phyloP scores from a whole-genome alignment of 2,113 vertebrate species.

The Anolis sagrei region DNA sequence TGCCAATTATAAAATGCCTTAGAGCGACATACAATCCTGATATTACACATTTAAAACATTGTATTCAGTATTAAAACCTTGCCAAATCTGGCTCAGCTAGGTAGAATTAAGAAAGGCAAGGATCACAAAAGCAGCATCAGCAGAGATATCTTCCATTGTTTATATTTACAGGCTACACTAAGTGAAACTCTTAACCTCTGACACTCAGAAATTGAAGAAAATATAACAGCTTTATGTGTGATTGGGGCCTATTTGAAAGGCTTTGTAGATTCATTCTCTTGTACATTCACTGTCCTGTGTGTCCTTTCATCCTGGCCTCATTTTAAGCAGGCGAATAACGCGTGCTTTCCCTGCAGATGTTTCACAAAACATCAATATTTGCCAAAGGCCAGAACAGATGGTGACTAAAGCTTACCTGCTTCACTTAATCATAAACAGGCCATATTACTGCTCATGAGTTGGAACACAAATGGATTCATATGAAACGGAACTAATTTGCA shows the following conservation, averaged over 20 bases:
- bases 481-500: no score
- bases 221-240: not conserved
- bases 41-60: no score
- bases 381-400: rapidly evolving
- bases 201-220: not conserved
- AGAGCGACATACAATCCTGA: no score
- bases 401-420: conserved; percentile 19
- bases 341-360: not conserved
- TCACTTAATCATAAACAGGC: conserved; percentile 19
- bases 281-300: no score
- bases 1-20: no score
- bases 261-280: not conserved
- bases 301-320: not conserved
- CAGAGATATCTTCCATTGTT: not conserved
- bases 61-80: no score
- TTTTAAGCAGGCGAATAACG: not conserved
- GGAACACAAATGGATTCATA: conserved; percentile 25
- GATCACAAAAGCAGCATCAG: not conserved
- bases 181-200: not conserved
- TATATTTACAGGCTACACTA: not conserved
- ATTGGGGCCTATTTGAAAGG: not conserved
- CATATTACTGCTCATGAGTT: conserved; percentile 23
- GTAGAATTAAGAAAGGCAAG: not conserved
- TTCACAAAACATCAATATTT: conserved; percentile 22
- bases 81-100: no score